These are phyloP conservation scores for Colius striatus DNA, from an alignment of 2,113 vertebrate genomes.

Conservation along the genomic window DNA sequence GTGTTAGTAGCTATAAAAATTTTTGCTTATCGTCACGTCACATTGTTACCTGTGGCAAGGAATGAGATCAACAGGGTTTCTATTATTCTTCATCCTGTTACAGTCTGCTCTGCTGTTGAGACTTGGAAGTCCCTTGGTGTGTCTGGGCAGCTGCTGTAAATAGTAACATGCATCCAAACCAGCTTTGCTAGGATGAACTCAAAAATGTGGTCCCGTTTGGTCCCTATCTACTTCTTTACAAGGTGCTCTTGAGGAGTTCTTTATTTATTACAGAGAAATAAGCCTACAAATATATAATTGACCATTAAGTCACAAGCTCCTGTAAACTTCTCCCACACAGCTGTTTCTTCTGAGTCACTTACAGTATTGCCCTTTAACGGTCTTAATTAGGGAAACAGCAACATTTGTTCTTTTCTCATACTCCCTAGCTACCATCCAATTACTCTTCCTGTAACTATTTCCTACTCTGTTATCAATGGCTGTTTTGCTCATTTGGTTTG, in stretches of 20 bases:
- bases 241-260: neutral
- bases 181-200: neutral
- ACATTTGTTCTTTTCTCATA: neutral
- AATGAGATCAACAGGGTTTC: neutral
- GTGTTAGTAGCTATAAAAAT: too few relatives aligned
- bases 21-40: too few relatives aligned
- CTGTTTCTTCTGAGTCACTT: neutral
- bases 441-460: neutral
- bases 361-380: neutral
- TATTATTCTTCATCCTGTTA: too few relatives aligned
- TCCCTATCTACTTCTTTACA: neutral
- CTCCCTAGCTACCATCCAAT: neutral
- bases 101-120: neutral
- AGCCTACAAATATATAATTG: neutral
- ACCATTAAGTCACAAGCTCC: neutral
- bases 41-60: neutral
- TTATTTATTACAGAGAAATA: neutral
- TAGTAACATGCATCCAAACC: fast-evolving
- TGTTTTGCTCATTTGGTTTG: neutral
- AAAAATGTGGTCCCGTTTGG: neutral
- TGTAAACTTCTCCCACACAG: neutral
- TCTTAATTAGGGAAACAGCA: neutral
- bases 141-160: fast-evolving
- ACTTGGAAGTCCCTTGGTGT: neutral
- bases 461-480: neutral